A percentile compares a stretch with the other conserved stretches of the same genome.
These are phyloP conservation scores for Ametastegia equiseti DNA, from an alignment of 2,888 invertebrate genomes.

Conservation along the genomic window DNA sequence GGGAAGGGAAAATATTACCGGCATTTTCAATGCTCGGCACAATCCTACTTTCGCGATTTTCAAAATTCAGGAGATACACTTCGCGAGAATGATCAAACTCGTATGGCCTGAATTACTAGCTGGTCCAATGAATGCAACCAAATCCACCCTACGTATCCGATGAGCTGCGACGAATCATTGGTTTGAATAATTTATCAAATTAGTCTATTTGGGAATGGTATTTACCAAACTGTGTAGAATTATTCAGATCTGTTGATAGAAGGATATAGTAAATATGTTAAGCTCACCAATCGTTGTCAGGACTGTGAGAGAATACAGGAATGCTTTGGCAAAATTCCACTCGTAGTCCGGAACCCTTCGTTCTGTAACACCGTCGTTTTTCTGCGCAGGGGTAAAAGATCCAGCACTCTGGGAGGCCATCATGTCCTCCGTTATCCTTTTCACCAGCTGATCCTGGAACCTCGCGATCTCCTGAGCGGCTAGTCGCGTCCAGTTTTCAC, in stretches of 20 bases:
- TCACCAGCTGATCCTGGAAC: conserved; percentile 90
- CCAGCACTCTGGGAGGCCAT: conserved; percentile 76
- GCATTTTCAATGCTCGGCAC: too few species aligned
- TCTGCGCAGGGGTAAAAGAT: conserved; percentile 72
- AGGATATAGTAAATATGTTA: conserved; percentile 36
- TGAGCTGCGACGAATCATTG: not conserved
- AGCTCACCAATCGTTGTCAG: conserved; percentile 93
- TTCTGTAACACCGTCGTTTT: conserved; percentile 65
- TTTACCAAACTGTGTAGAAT: not conserved
- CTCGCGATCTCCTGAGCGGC: conserved; percentile 87
- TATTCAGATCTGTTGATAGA: conserved; percentile 6
- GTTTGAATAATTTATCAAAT: not conserved
- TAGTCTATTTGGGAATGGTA: not conserved
- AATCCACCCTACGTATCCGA: too few species aligned
- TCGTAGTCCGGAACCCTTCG: conserved; percentile 80
- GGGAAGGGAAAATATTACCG: too few species aligned
- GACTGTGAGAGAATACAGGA: conserved; percentile 96
- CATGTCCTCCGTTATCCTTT: conserved; percentile 88
- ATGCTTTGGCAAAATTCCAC: conserved; percentile 94
- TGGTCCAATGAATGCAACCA: too few species aligned
- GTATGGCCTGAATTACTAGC: too few species aligned
- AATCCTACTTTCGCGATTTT: too few species aligned
- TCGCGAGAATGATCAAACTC: too few species aligned
- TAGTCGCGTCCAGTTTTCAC: conserved; percentile 92
- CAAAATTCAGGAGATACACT: too few species aligned